Evolutionary conservation across 2,888 invertebrate species (phyloP), one percentile per base, ranked within the genome.

Genomic region (Noctua janthina): DNA sequence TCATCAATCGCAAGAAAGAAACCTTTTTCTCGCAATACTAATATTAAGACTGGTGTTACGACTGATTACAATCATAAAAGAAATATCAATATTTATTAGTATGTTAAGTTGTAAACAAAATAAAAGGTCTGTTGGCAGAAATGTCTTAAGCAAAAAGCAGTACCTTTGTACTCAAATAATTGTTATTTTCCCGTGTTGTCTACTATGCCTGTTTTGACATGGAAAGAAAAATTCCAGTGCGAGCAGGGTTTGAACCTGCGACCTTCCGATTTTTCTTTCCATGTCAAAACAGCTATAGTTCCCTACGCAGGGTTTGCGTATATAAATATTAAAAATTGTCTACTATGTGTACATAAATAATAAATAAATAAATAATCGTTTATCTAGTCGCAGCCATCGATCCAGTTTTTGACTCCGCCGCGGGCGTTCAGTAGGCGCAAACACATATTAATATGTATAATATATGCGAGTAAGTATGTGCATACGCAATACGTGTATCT

Each of bases 351-450:
- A 64, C 64, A 64, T 17, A 29, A 59, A 56, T 51, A 51, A 6
- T 17, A 51, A 51, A 29, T 29, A 29, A 51, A 49, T 49, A 15
- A 15, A 23, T 59, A 59, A 89, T 54, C 59, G 46, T 72, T 54
- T 77, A 70, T 84, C 68, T 70, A 54, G 29, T 76, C n/a, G 35
- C 62, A 49, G 76, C 66, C 74, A 84, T 85, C 76, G 90, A 90
- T 89, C 89, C 83, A 91, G 91, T 86, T 89, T 89, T 71, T 80
- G 86, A 62, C 86, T 85, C 78, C 83, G 89, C 91, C 89, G 91
- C 88, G 78, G 86, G 90, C 89, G 78, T 85, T 72, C 56, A 75
- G 79, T 86, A 74, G 84, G 86, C 86, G 49, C 88, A 88, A 87
- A 68, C 84, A 70, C 73, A 69, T 83, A 69, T 75, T 82, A 76